These are phyloP conservation scores for Brachionus calyciflorus DNA, from an alignment of 1,140 invertebrate genomes.

Conservation along the genomic window DNA sequence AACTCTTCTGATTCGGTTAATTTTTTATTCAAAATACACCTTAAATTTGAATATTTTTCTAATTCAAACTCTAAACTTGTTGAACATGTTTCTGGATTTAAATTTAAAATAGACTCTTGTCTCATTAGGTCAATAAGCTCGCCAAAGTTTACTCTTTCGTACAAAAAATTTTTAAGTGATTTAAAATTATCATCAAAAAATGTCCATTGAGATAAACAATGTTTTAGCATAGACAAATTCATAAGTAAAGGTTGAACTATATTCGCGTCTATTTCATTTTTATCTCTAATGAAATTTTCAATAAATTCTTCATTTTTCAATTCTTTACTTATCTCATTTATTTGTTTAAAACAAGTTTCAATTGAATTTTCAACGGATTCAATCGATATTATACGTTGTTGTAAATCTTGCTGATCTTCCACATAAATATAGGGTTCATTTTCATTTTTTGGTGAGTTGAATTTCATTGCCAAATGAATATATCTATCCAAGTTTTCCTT, in stretches of 20 bases:
- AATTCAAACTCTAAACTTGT: neutral
- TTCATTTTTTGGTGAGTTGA: neutral
- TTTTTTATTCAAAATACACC: neutral
- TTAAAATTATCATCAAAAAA: neutral
- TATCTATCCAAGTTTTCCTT: slow-evolving; percentile 19
- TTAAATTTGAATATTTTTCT: neutral
- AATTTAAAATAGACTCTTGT: neutral
- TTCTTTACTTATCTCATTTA: neutral
- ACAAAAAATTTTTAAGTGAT: neutral
- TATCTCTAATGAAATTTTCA: neutral
- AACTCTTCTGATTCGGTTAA: slow-evolving; percentile 1
- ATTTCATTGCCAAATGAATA: neutral
- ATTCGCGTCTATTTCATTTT: neutral
- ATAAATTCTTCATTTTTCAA: neutral
- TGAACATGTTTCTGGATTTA: neutral
- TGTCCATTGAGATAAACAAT: slow-evolving; percentile 8
- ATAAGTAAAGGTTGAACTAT: slow-evolving; percentile 12
- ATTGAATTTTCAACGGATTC: slow-evolving; percentile 5
- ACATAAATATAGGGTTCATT: neutral
- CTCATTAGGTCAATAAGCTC: neutral
- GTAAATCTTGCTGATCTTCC: neutral
- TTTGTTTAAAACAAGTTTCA: neutral
- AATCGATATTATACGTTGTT: slow-evolving; percentile 1
- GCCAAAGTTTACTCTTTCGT: neutral
- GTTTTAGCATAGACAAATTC: neutral